Base-by-base conservation (phyloP, 2,888 invertebrate species). In the Caenorhabditis sp. region DNA sequence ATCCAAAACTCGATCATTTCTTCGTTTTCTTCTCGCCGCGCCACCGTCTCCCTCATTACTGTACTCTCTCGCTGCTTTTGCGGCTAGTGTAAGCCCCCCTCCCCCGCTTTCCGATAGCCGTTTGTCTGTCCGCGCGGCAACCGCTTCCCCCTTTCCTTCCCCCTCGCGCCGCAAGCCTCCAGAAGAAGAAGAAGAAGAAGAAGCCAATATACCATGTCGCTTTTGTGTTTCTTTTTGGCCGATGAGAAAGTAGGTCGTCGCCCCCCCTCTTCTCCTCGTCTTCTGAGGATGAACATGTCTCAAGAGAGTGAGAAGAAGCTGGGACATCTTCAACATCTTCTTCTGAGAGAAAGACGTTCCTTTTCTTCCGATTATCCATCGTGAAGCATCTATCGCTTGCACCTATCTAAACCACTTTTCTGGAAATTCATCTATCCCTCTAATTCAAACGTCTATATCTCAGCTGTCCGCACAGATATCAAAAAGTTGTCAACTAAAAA, bases 141-240 rank as follows among this genome's bases (percentile, higher is more conserved):
- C 52, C 43, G 63, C 63, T 53, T 48, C 39, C 48, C 41, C 30
- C 17, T 30, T 45, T 52, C 9, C 27, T 39, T 46, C 46, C 20
- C 17, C 39, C 32, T 37, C 26, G 15, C 15, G 35, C n/a, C n/a
- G n/a, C n/a, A n/a, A n/a, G n/a, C n/a, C n/a, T n/a, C n/a, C n/a
- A n/a, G n/a, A n/a, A n/a, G n/a, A n/a, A n/a, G n/a, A n/a, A n/a
- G n/a, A n/a, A n/a, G n/a, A n/a, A n/a, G n/a, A n/a, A n/a, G 22
- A 39, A 46, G 30, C 58, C 45, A 32, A 59, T 59, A 27, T 39
- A 52, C 50, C 62, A 62, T 62, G 59, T 59, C 39, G 46, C 50
- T 62, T 62, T 62, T 59, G 59, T 63, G 65, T 65, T 65, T 53
- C 65, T 65, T 65, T 65, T 65, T 53, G 65, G n/a, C n/a, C n/a